phyloP scores from a whole-genome alignment of 2,888 invertebrate species.

The Rotaria macrura region DNA sequence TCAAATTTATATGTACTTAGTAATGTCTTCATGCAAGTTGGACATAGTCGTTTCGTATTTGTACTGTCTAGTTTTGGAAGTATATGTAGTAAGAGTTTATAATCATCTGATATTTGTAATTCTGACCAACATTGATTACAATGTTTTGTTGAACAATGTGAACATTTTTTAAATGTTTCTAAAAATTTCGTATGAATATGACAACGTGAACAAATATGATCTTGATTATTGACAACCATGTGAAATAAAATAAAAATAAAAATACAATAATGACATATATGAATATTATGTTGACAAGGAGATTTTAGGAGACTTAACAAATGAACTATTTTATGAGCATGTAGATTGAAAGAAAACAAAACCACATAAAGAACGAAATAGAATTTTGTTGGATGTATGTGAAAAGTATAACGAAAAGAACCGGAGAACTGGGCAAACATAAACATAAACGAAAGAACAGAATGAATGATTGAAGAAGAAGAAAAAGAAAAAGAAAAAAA shows the following conservation, averaged over 20 bases:
- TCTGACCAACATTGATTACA: slow-evolving; percentile 13
- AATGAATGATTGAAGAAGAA: background rate
- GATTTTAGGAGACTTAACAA: background rate
- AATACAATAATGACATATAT: background rate
- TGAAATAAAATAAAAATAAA: background rate
- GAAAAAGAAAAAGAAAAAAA: background rate
- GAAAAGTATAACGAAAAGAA: background rate
- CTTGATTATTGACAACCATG: background rate
- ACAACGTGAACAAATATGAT: background rate
- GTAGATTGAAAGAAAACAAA: background rate
- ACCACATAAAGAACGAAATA: background rate
- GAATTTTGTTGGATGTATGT: background rate
- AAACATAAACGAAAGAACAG: background rate
- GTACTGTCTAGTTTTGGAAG: background rate
- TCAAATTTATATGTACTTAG: background rate
- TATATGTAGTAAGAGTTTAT: background rate
- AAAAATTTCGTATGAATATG: background rate
- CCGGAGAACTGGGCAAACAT: background rate
- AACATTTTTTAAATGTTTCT: background rate
- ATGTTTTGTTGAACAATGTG: background rate
- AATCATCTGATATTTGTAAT: background rate
- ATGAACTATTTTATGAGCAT: background rate
- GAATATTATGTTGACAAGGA: background rate
- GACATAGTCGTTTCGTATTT: background rate
- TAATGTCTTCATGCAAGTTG: background rate